A percentile compares a stretch with the other conserved stretches of the same genome.
Conservation (phyloP, 2,113 vertebrate species). For the Acrocephalus kingi region DNA sequence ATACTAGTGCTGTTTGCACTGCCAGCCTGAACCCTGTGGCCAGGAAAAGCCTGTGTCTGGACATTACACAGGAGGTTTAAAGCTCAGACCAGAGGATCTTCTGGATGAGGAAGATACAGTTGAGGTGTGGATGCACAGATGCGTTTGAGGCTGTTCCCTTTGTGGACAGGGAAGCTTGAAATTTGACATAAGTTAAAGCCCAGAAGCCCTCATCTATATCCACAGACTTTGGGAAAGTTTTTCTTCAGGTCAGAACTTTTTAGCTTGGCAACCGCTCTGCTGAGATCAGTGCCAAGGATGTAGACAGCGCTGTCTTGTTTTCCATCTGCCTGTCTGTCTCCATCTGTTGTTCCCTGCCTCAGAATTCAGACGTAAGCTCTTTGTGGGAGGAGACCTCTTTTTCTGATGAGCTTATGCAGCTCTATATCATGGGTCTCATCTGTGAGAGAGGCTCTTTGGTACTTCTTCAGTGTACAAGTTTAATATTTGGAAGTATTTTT, state of each 20-base stretch:
- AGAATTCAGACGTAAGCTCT: slow-evolving; percentile 8
- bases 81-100: not conserved
- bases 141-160: not conserved
- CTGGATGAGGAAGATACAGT: not conserved
- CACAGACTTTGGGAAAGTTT: slow-evolving; percentile 23
- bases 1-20: not conserved
- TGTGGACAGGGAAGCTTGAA: not conserved
- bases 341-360: slow-evolving; percentile 57
- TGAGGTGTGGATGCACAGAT: not conserved
- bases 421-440: not conserved
- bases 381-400: slow-evolving; percentile 34
- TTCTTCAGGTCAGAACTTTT: slow-evolving; percentile 30
- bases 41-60: not conserved
- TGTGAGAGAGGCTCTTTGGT: not conserved
- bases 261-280: not conserved
- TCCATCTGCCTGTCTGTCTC: slow-evolving; percentile 63
- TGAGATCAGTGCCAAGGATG: slow-evolving; percentile 26
- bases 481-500: not conserved
- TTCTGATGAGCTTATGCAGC: not conserved
- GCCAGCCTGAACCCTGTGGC: not conserved
- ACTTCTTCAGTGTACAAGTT: not conserved
- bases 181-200: not conserved
- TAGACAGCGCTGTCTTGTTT: slow-evolving; percentile 48
- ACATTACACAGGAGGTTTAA: not conserved
- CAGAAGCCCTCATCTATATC: not conserved